Evolutionary conservation across 92 coral and sea anemone species (phyloP).

Genomic region (Muricea muricata): DNA sequence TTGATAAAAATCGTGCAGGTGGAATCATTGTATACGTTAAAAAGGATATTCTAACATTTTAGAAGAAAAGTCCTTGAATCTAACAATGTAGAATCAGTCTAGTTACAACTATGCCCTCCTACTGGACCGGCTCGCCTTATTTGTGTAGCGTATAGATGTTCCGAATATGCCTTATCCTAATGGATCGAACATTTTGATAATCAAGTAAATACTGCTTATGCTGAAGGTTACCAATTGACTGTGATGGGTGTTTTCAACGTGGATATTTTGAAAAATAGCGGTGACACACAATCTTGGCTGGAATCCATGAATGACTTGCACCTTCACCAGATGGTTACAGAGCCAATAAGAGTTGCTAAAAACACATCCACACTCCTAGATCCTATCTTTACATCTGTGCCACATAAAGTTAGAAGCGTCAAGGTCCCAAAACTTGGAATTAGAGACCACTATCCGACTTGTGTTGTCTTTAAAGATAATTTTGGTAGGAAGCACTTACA

Average conservation of each 20-base stretch:
- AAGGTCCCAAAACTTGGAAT: constrained; percentile 45
- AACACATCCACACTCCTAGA: constrained; percentile 36
- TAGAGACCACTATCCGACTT: constrained; percentile 55
- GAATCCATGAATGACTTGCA: constrained; percentile 27
- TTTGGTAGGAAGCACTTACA: constrained; percentile 48
- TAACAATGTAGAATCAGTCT: constrained; percentile 5
- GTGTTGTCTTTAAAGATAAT: constrained; percentile 26
- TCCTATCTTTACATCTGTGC: constrained; percentile 35
- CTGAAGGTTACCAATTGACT: constrained; percentile 10
- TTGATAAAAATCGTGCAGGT: not conserved
- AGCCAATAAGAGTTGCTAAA: constrained; percentile 48
- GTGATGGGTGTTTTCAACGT: constrained; percentile 53
- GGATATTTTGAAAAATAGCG: constrained; percentile 17
- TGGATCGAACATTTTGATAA: constrained; percentile 10
- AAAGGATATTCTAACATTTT: not conserved
- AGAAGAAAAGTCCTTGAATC: constrained; percentile 11
- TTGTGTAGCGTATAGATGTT: constrained; percentile 28
- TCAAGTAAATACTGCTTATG: constrained; percentile 16
- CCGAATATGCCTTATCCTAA: not conserved
- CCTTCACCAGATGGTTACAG: constrained; percentile 25
- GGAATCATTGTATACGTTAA: constrained; percentile 8
- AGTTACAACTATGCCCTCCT: constrained; percentile 10
- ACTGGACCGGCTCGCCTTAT: not conserved
- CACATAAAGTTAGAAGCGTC: constrained; percentile 31
- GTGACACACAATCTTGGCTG: constrained; percentile 25